Evolutionary conservation across 1,140 invertebrate genomes (phyloP), one percentile per base, ranked within the genome.

Genomic region (Aphelinus atriplicis): DNA sequence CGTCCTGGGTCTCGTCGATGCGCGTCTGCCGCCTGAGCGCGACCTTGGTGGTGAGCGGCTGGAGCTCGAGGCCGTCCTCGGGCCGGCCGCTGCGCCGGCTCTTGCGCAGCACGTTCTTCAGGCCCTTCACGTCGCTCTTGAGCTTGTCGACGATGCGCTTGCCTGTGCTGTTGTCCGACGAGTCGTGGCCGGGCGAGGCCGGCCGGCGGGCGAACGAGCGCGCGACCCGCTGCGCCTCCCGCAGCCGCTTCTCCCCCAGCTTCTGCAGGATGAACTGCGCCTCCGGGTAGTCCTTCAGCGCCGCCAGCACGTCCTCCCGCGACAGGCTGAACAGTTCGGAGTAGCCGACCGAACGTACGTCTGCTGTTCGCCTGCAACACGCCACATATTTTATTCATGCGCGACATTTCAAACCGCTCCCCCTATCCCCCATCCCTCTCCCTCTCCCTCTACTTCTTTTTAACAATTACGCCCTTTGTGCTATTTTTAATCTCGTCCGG

Each of bases 271-370:
- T 96, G 82, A 97, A 96, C 87, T 98, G 95, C 1, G 97, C 97
- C 85, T 98, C 96, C 0, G 97, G 97, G 81, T 98, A 98, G 84
- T 98, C 97, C 84, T 97, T 98, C 92, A 98, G 96, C 2, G 97
- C 97, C 0, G 93, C 92, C 7, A 98, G 84, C 0, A 98, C 96
- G 82, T 98, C 97, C 86, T 98, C 96, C n/a, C 96, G 90, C 0
- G 96, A 98, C 1, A 99, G 87, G 55, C 96, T 97, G 86, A 99
- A 98, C 2, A 99, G 89, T 84, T 98, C 97, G 0, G 96, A 96
- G 81, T 98, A 99, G 1, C 97, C 97, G 2, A 99, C 96, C 0
- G 96, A 98, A 71, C 96, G 90, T 0, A 99, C 97, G 84, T 99
- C 97, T 7, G 97, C 97, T 77, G 97, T 98, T 70, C 97, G 92